phyloP scores from a whole-genome alignment of 2,888 invertebrate genomes.

The Lasioglossum villosulum region DNA sequence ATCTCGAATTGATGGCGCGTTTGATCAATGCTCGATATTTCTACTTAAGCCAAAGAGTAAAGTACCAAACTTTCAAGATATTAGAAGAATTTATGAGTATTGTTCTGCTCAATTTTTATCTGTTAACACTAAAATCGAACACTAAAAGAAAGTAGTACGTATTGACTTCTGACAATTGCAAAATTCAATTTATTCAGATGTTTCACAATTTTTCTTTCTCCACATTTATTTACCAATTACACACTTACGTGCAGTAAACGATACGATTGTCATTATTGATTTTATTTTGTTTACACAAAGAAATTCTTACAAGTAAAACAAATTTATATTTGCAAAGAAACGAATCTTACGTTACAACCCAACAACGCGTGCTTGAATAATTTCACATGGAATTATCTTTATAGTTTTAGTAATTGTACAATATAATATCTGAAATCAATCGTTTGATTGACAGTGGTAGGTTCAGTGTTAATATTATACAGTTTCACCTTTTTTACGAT shows the following conservation, averaged over 20 bases:
- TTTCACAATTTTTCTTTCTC: background rate
- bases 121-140: background rate
- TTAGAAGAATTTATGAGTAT: background rate
- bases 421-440: background rate
- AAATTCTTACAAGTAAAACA: background rate
- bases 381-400: too few relatives aligned
- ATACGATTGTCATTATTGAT: background rate
- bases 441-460: background rate
- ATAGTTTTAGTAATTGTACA: background rate
- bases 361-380: background rate
- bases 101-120: background rate
- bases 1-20: background rate
- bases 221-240: background rate
- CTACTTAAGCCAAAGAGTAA: background rate
- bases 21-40: background rate
- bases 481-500: background rate
- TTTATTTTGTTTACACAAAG: background rate
- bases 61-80: background rate
- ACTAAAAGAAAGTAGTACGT: background rate
- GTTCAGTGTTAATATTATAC: background rate
- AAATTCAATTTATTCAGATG: background rate
- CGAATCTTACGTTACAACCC: background rate
- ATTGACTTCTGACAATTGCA: too few relatives aligned
- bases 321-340: background rate
- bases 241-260: background rate